phyloP scores from a whole-genome alignment of 2,888 invertebrate genomes.

The Xestobium rufovillosum region DNA sequence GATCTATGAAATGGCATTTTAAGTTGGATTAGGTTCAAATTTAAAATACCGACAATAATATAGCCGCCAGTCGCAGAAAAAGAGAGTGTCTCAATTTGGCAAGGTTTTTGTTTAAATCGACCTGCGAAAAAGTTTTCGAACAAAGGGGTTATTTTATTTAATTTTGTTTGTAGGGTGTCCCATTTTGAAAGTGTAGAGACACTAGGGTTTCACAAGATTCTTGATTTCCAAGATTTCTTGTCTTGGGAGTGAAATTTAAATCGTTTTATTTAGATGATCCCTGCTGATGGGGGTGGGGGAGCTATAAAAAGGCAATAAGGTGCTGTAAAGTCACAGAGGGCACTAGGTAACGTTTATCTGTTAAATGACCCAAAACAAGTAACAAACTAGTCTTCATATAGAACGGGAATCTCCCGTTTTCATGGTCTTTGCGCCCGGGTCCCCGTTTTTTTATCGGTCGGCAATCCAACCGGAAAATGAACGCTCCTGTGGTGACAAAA shows the following conservation, averaged over 20 bases:
- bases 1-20: constrained; percentile 48
- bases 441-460: constrained; percentile 38
- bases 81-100: no score
- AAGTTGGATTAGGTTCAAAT: constrained; percentile 47
- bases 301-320: constrained; percentile 39
- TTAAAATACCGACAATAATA: constrained; percentile 45
- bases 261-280: no score
- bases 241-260: constrained; percentile 17
- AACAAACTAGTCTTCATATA: constrained; percentile 37
- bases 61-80: no score
- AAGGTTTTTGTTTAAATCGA: no score
- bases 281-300: no score
- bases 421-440: constrained; percentile 6
- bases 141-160: no score
- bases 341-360: constrained; percentile 43
- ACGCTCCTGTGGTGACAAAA: constrained; percentile 46
- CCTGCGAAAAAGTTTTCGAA: no score
- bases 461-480: constrained; percentile 47
- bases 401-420: not conserved
- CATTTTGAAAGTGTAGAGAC: no score
- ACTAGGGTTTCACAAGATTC: no score
- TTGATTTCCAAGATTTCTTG: not conserved
- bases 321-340: constrained; percentile 42
- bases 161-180: no score
- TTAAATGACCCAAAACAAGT: constrained; percentile 44